Evolutionary conservation across 2,113 vertebrate species (phyloP).

Genomic region (Apistogramma diplotaenia): DNA sequence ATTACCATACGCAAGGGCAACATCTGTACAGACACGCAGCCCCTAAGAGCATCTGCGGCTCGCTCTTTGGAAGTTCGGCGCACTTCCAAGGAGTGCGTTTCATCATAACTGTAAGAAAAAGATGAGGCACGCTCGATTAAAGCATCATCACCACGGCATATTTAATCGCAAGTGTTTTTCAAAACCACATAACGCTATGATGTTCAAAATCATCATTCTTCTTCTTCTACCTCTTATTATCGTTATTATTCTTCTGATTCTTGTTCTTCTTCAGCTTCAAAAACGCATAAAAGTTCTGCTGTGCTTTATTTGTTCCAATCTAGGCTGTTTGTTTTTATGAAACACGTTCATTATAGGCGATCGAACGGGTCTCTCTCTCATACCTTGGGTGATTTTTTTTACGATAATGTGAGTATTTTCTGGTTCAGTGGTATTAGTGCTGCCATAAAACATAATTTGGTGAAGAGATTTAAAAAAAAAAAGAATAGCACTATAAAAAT

Average conservation of each 20-base stretch:
- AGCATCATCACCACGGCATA: conserved; percentile 2
- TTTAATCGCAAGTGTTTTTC: background rate
- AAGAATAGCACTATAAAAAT: background rate
- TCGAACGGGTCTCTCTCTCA: conserved; percentile 12
- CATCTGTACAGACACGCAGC: conserved; percentile 23
- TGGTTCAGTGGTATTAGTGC: background rate
- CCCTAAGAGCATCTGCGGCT: conserved; percentile 26
- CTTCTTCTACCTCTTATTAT: background rate
- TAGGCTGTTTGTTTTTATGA: background rate
- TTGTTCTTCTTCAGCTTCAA: background rate
- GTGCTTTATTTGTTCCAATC: background rate
- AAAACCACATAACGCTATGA: background rate
- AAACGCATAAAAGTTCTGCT: background rate
- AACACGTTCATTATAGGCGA: conserved; percentile 12
- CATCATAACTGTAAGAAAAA: background rate
- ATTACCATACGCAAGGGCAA: conserved; percentile 51
- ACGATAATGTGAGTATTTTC: conserved; percentile 8
- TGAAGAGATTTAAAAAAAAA: background rate
- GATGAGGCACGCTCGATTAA: conserved; percentile 21
- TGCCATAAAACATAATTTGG: conserved; percentile 18
- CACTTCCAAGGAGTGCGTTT: background rate
- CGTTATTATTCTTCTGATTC: background rate
- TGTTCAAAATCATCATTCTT: background rate
- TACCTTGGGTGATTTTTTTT: conserved; percentile 6
- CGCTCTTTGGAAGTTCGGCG: conserved; percentile 3